phyloP scores from a whole-genome alignment of 2,113 vertebrate species.

The Phasianus colchicus region DNA sequence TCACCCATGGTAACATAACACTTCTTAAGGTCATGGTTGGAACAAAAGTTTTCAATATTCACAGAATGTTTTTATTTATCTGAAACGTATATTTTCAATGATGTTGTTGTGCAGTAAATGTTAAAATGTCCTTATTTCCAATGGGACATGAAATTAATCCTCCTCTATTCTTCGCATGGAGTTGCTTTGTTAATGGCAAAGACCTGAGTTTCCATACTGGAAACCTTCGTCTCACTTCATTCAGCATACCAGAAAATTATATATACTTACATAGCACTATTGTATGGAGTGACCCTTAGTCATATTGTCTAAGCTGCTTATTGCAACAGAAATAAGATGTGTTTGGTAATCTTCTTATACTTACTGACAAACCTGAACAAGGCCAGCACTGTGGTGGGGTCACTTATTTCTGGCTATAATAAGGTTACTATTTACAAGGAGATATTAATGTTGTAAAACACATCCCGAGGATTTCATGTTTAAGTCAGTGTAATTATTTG shows the following conservation, averaged over 20 bases:
- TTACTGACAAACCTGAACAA: constrained; percentile 9
- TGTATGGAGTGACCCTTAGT: constrained; percentile 59
- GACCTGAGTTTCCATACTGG: background rate
- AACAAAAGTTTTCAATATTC: background rate
- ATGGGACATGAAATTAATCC: background rate
- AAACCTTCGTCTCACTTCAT: background rate
- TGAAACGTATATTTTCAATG: background rate
- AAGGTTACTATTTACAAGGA: constrained; percentile 55
- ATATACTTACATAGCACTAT: background rate
- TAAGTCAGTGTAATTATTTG: background rate
- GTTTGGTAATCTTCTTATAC: constrained; percentile 69
- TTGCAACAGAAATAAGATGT: constrained; percentile 54
- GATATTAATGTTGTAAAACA: background rate
- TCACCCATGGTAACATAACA: background rate
- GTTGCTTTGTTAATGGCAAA: background rate
- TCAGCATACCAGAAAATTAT: constrained; percentile 3
- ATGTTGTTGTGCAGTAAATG: background rate
- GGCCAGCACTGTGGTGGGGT: constrained; percentile 13
- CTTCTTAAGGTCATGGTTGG: background rate
- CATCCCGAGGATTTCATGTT: background rate
- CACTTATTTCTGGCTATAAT: constrained; percentile 24
- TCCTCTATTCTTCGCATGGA: background rate
- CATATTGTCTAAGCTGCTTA: constrained; percentile 65
- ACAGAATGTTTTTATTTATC: background rate
- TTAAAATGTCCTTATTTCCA: background rate